phyloP scores from a whole-genome alignment of 2,888 invertebrate species.

The Quadroppia sp. region DNA sequence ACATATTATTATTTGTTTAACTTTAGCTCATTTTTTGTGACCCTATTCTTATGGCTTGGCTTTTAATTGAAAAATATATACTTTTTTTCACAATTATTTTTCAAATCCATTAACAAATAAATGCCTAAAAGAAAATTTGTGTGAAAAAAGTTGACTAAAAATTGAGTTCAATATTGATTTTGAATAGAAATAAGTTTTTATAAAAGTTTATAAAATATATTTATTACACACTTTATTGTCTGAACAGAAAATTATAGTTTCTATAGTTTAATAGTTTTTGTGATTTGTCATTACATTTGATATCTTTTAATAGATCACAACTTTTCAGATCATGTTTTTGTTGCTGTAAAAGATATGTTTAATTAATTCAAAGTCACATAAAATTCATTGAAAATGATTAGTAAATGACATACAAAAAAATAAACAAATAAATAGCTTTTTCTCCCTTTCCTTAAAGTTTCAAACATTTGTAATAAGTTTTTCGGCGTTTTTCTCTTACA shows the following conservation, averaged over 20 bases:
- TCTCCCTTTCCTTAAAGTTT: neutral
- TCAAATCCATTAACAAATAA: neutral
- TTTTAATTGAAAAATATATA: slow-evolving; percentile 20
- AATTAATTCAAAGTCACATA: slow-evolving; percentile 24
- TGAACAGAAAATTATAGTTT: too few relatives aligned
- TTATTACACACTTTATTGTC: too few relatives aligned
- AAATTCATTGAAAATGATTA: neutral
- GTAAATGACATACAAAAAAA: neutral
- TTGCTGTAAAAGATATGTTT: neutral
- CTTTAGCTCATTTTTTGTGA: slow-evolving; percentile 2
- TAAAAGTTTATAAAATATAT: too few relatives aligned
- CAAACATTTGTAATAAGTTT: neutral
- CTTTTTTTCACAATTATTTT: neutral
- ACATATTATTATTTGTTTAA: slow-evolving; percentile 17
- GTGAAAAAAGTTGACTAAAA: neutral
- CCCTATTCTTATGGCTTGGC: slow-evolving; percentile 2
- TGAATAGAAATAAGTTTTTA: neutral
- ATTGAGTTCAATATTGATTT: neutral
- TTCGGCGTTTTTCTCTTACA: neutral
- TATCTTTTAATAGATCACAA: neutral
- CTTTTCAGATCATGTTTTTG: neutral
- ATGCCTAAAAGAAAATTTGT: neutral
- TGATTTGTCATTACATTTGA: too few relatives aligned
- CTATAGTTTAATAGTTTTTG: too few relatives aligned
- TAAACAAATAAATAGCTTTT: neutral